phyloP scores from a whole-genome alignment of 2,888 invertebrate genomes.

The Meghimatium bilineatum region DNA sequence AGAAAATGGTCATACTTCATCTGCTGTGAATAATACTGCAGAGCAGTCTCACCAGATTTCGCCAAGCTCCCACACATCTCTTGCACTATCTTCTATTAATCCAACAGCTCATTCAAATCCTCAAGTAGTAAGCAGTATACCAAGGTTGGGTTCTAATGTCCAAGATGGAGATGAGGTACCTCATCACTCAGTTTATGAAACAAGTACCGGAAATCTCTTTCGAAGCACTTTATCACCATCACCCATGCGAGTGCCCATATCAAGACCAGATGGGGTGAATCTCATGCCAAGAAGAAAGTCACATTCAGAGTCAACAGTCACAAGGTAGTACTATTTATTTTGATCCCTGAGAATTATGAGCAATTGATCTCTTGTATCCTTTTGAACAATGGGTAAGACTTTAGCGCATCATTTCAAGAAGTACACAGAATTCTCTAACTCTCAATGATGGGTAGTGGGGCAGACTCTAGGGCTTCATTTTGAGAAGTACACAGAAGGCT shows the following conservation, averaged over 20 bases:
- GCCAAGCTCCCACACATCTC: not conserved
- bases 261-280: slow-evolving; percentile 36
- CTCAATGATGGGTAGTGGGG: too few relatives aligned
- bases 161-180: not conserved
- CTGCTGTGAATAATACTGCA: not conserved
- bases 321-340: slow-evolving; percentile 23
- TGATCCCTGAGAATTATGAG: too few relatives aligned
- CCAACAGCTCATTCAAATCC: not conserved
- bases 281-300: slow-evolving; percentile 43
- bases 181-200: slow-evolving; percentile 30
- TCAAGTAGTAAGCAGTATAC: slow-evolving; percentile 6
- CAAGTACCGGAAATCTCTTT: slow-evolving; percentile 29
- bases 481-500: too few relatives aligned
- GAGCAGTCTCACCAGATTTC: not conserved
- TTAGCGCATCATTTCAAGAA: too few relatives aligned
- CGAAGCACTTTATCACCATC: slow-evolving; percentile 27
- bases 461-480: too few relatives aligned
- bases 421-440: too few relatives aligned
- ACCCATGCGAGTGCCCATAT: slow-evolving; percentile 12
- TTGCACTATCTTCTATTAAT: not conserved
- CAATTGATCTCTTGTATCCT: too few relatives aligned
- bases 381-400: too few relatives aligned
- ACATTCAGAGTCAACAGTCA: slow-evolving; percentile 44
- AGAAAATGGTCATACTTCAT: slow-evolving; percentile 4
- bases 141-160: not conserved